Evolutionary conservation across 2,113 vertebrate species (phyloP).

Genomic region (Scomber japonicus): DNA sequence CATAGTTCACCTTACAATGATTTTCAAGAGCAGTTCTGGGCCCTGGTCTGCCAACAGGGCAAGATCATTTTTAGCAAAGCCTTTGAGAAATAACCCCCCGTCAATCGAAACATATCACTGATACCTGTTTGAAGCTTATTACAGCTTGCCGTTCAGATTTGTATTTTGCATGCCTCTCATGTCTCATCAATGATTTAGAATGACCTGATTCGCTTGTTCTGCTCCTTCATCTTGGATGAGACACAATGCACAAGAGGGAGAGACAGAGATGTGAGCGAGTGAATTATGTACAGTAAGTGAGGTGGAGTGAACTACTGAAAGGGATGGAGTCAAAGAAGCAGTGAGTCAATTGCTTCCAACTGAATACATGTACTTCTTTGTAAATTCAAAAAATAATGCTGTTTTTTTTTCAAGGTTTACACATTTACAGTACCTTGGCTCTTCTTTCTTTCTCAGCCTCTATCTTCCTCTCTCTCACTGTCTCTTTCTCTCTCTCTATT

Average conservation of each 20-base stretch:
- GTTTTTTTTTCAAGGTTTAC: conserved; percentile 51
- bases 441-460: conserved; percentile 21
- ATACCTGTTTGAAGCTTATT: conserved; percentile 48
- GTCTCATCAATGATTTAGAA: conserved; percentile 69
- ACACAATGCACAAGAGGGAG: conserved; percentile 45
- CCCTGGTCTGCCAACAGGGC: conserved; percentile 44
- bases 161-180: conserved; percentile 54
- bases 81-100: conserved; percentile 69
- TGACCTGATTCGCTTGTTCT: conserved; percentile 64
- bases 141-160: conserved; percentile 47
- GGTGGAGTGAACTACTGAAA: conserved; percentile 39
- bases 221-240: conserved; percentile 59
- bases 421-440: conserved; percentile 52
- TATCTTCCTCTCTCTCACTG: conserved; percentile 14
- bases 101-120: conserved; percentile 58
- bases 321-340: conserved; percentile 29
- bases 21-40: conserved; percentile 15
- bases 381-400: conserved; percentile 72
- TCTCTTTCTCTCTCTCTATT: conserved; percentile 42
- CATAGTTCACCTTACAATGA: not conserved
- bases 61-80: conserved; percentile 52
- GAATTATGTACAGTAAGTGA: conserved; percentile 50
- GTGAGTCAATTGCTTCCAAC: conserved; percentile 28
- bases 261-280: conserved; percentile 28
- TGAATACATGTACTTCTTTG: conserved; percentile 59